Evolutionary conservation across 2,888 invertebrate species (phyloP).

Genomic region (Ectemnius cavifrons): DNA sequence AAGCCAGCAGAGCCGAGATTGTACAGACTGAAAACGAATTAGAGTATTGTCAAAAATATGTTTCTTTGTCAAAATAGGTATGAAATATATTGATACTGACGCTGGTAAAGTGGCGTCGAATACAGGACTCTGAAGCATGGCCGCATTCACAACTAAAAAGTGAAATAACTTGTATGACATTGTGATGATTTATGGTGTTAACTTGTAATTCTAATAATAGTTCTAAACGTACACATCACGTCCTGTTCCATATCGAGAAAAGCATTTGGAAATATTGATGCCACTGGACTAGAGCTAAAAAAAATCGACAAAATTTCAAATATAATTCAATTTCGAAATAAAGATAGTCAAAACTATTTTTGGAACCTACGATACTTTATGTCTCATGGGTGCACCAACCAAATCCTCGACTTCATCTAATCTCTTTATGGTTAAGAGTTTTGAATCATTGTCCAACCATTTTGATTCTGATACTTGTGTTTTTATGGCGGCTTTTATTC

Average conservation of each 20-base stretch:
- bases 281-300: background rate
- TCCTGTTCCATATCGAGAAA: background rate
- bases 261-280: background rate
- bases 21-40: background rate
- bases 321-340: too few relatives aligned
- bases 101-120: background rate
- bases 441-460: constrained; percentile 3
- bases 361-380: background rate
- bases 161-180: background rate
- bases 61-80: background rate
- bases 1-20: background rate
- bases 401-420: background rate
- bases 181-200: background rate
- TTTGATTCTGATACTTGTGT: background rate
- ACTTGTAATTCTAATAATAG: background rate
- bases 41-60: background rate
- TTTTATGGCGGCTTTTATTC: background rate
- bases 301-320: background rate
- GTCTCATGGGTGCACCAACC: background rate
- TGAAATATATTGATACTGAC: background rate
- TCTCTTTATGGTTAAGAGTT: background rate
- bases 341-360: too few relatives aligned
- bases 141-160: background rate
- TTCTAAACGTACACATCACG: background rate
- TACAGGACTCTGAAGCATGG: background rate